Conservation (phyloP, 2,113 vertebrate genomes). For the Tetrao urogallus region DNA sequence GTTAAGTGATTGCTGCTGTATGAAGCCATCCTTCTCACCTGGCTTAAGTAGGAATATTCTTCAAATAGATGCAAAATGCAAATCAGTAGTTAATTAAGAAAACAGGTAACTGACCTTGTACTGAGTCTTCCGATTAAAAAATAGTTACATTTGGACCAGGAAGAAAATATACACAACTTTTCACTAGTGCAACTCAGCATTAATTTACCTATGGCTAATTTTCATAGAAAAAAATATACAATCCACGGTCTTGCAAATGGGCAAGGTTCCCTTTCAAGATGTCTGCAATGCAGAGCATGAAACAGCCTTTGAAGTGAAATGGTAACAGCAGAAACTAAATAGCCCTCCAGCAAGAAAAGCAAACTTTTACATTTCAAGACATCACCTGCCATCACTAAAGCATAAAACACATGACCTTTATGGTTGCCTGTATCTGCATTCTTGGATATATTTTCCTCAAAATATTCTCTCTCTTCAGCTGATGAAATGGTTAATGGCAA, state of each 20-base stretch:
- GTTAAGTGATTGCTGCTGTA: background rate
- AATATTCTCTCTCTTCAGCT: background rate
- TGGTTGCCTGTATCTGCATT: background rate
- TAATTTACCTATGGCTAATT: background rate
- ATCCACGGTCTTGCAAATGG: background rate
- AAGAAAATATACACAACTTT: background rate
- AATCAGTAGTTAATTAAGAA: background rate
- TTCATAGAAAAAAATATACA: background rate
- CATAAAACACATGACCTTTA: background rate
- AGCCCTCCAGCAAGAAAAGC: background rate
- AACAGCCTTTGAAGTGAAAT: slow-evolving; percentile 26
- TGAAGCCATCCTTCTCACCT: background rate
- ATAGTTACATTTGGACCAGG: background rate
- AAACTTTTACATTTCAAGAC: background rate
- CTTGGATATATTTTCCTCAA: background rate
- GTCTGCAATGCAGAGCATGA: background rate
- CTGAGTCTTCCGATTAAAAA: background rate
- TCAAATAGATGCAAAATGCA: background rate
- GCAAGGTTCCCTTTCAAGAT: background rate
- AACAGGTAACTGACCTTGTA: background rate
- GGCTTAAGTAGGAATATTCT: background rate
- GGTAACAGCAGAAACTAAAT: background rate
- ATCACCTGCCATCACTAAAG: background rate
- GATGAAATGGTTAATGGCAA: background rate
- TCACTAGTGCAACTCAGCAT: background rate